Evolutionary conservation across 2,113 vertebrate species (phyloP).

Genomic region (Seriola dumerili): DNA sequence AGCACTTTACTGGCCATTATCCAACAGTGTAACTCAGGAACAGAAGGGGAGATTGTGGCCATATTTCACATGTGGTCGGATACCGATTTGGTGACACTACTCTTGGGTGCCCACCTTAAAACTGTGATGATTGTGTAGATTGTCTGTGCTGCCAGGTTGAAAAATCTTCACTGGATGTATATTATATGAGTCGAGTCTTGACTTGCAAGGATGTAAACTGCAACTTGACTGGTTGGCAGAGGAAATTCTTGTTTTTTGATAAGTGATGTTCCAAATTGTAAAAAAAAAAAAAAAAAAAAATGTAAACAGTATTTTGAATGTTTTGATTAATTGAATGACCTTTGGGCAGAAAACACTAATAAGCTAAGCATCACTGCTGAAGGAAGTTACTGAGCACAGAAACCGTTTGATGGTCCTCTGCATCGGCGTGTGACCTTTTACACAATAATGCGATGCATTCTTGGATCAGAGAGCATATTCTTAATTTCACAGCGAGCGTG

Average conservation of each 20-base stretch:
- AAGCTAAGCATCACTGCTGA: constrained; percentile 19
- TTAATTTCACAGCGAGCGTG: constrained; percentile 69
- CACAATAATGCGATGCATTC: constrained; percentile 45
- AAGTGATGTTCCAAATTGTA: neutral
- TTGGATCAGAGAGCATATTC: constrained; percentile 69
- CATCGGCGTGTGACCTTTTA: constrained; percentile 61
- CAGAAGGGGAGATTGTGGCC: neutral
- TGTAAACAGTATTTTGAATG: constrained; percentile 38
- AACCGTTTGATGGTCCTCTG: constrained; percentile 20
- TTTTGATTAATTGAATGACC: constrained; percentile 54
- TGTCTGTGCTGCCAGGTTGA: neutral
- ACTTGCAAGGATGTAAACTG: neutral
- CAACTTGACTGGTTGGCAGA: neutral
- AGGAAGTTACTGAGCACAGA: constrained; percentile 31
- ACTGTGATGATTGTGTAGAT: neutral
- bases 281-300: neutral
- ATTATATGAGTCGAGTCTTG: neutral
- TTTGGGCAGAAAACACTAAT: constrained; percentile 48
- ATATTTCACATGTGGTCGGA: neutral
- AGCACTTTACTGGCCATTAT: neutral
- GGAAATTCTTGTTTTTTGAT: neutral
- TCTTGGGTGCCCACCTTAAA: neutral
- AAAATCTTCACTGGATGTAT: neutral
- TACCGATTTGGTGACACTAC: neutral
- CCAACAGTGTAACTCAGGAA: neutral